These are phyloP conservation scores for Amiota minor DNA, from an alignment of 2,888 invertebrate species.

Conservation along the genomic window DNA sequence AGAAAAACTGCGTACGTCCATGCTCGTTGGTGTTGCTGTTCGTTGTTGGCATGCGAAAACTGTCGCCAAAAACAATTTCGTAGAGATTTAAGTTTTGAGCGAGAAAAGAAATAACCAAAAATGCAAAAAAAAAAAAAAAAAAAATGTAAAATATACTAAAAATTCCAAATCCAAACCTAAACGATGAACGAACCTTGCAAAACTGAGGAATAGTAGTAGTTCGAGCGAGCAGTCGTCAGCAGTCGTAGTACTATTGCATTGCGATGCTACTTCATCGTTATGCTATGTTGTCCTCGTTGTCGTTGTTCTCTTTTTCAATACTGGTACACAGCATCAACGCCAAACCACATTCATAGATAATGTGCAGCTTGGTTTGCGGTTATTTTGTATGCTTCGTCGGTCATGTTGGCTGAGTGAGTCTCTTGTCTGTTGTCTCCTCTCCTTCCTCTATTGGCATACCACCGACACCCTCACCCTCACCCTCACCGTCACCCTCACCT, in stretches of 20 bases:
- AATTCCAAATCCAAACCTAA: not conserved
- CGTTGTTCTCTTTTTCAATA: conserved; percentile 11
- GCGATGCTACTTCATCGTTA: not conserved
- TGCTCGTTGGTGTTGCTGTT: conserved; percentile 12
- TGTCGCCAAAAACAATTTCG: conserved; percentile 67
- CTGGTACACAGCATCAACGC: conserved; percentile 35
- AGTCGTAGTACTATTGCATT: not conserved
- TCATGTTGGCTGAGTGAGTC: conserved; percentile 42
- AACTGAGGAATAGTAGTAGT: not conserved
- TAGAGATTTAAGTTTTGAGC: conserved; percentile 64
- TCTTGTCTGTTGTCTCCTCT: conserved; percentile 39
- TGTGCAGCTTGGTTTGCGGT: conserved; percentile 65
- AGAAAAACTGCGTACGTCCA: no score
- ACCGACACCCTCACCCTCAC: not conserved
- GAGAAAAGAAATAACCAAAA: conserved; percentile 33
- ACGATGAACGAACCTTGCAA: not conserved
- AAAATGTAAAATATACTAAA: not conserved
- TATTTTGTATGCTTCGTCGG: conserved; percentile 65
- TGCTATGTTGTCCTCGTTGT: not conserved
- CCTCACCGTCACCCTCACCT: not conserved
- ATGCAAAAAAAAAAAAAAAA: conserved; percentile 29
- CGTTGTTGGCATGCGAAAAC: conserved; percentile 50
- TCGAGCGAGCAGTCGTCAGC: conserved; percentile 3
- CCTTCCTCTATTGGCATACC: conserved; percentile 39
- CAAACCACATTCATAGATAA: conserved; percentile 65